A percentile compares a stretch with the other conserved stretches of the same genome.
Evolutionary conservation across 2,113 vertebrate genomes (phyloP).

Genomic region (Petrocephalus microphthalmus): DNA sequence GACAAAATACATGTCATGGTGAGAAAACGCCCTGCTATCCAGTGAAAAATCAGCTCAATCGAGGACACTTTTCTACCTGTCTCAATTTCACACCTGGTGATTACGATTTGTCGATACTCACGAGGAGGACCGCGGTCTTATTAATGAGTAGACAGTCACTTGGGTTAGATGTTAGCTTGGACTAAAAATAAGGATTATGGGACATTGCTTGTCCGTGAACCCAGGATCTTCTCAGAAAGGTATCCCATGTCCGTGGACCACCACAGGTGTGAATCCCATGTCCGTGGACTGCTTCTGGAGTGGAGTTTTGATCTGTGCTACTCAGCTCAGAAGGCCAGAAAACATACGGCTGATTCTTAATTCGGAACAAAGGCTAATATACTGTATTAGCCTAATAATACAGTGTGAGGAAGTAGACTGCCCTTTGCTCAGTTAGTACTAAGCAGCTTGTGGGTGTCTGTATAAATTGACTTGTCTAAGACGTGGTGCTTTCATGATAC

Average conservation of each 20-base stretch:
- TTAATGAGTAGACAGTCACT: conserved; percentile 30
- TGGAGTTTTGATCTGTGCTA: conserved; percentile 44
- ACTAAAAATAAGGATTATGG: not conserved
- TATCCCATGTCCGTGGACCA: not conserved
- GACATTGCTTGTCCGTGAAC: not conserved
- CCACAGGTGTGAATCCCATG: not conserved
- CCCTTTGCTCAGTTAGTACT: conserved; percentile 31
- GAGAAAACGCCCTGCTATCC: not conserved
- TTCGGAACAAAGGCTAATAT: conserved; percentile 52
- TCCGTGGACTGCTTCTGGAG: not conserved
- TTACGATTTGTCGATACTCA: not conserved
- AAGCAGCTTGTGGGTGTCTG: conserved; percentile 30
- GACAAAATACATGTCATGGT: not conserved
- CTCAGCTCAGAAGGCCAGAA: conserved; percentile 39
- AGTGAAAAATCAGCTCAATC: not conserved
- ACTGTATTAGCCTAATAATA: conserved; percentile 45
- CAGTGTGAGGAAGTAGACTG: not conserved
- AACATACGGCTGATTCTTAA: conserved; percentile 45
- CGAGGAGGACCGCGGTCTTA: not conserved
- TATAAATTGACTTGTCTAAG: not conserved
- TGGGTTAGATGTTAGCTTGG: conserved; percentile 19
- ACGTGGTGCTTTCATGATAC: not conserved
- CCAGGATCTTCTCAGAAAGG: not conserved
- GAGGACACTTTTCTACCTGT: not conserved
- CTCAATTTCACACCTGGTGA: not conserved